These are phyloP conservation scores for Nerophis lumbriciformis DNA, from an alignment of 2,113 vertebrate genomes.

Conservation along the genomic window DNA sequence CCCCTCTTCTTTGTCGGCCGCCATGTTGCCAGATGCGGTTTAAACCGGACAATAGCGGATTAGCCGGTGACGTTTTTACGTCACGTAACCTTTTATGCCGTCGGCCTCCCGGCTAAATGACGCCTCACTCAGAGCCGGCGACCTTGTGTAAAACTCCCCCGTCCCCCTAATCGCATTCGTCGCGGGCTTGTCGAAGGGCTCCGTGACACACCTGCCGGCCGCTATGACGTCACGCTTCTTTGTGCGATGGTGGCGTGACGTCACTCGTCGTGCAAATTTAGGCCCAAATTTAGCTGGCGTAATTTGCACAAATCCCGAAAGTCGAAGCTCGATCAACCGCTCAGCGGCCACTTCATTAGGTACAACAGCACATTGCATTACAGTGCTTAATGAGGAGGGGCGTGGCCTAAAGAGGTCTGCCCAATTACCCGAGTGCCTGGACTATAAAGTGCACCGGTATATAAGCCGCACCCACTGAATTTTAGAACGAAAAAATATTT, in stretches of 20 bases:
- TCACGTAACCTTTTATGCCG: too few species aligned
- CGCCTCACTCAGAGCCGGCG: too few species aligned
- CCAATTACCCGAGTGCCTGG: too few species aligned
- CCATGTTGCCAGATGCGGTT: conserved; percentile 6
- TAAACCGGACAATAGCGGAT: conserved; percentile 1
- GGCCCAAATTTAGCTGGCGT: too few species aligned
- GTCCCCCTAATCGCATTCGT: neutral
- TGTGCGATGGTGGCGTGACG: neutral
- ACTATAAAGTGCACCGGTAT: too few species aligned
- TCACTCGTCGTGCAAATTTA: neutral
- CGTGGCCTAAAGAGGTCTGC: too few species aligned
- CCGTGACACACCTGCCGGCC: neutral
- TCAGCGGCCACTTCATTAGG: neutral
- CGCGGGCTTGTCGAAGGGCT: neutral
- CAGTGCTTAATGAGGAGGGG: too few species aligned
- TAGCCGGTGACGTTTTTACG: neutral
- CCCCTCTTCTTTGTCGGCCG: conserved; percentile 1
- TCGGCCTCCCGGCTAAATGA: too few species aligned
- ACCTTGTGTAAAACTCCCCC: neutral
- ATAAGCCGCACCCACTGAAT: too few species aligned
- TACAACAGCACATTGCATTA: neutral
- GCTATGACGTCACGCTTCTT: neutral
- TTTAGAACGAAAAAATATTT: too few species aligned
- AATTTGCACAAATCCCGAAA: too few species aligned
- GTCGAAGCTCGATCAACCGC: neutral